These are phyloP conservation scores for Nothura maculosa DNA, from an alignment of 2,797 vertebrate species.

Conservation along the genomic window DNA sequence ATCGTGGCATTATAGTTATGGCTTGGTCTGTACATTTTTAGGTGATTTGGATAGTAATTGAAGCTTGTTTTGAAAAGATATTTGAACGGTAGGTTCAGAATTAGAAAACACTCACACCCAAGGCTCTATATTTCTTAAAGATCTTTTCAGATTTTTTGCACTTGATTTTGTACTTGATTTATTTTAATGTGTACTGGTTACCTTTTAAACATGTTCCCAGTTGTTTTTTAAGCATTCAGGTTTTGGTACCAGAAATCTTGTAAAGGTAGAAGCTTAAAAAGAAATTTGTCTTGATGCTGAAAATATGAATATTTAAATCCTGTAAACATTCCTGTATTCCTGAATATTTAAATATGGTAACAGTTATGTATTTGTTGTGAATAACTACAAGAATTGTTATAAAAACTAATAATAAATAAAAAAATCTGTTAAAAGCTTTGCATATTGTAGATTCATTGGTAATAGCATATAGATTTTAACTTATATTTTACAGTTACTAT, in stretches of 20 bases:
- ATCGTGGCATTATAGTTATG: not conserved
- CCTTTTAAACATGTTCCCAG: not conserved
- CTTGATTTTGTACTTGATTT: not conserved
- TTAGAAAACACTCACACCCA: not conserved
- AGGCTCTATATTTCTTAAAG: not conserved
- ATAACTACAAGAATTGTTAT: not conserved
- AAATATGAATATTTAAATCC: not conserved
- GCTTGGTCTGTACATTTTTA: not conserved
- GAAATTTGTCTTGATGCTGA: not conserved
- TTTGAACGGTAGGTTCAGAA: not conserved
- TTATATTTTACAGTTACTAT: slow-evolving; percentile 3
- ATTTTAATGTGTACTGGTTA: not conserved
- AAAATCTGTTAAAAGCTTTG: not conserved
- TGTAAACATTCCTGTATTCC: rapidly evolving
- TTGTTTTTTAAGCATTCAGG: not conserved
- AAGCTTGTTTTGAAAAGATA: not conserved
- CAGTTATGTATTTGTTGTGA: not conserved
- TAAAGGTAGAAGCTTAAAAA: not conserved
- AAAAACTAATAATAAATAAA: not conserved
- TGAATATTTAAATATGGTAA: not conserved
- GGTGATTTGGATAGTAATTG: not conserved
- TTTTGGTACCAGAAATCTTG: not conserved
- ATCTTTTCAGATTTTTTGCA: not conserved
- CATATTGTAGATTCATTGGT: not conserved
- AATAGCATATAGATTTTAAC: not conserved